Evolutionary conservation across 2,113 vertebrate genomes (phyloP).

Genomic region (Indicator indicator): DNA sequence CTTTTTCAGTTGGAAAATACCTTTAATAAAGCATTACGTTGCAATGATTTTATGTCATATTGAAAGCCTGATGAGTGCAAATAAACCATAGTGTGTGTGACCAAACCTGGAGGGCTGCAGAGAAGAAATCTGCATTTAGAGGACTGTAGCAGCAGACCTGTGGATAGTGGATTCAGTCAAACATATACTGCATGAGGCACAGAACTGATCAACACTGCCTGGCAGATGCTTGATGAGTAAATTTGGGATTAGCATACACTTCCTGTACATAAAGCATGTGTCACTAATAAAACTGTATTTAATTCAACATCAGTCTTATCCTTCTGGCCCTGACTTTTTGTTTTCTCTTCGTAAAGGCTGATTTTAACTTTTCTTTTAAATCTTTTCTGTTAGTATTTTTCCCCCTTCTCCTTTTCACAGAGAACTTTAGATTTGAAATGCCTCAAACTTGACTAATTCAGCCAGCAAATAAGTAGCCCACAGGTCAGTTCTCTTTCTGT

Average conservation of each 20-base stretch:
- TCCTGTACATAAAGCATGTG: not conserved
- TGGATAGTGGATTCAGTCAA: not conserved
- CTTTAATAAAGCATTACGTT: constrained; percentile 78
- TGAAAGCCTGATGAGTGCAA: constrained; percentile 66
- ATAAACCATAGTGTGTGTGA: constrained; percentile 39
- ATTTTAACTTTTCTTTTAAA: not conserved
- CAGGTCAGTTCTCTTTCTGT: not conserved
- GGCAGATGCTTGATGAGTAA: not conserved
- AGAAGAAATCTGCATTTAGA: not conserved
- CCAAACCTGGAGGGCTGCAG: not conserved
- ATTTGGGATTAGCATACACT: not conserved
- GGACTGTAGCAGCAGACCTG: not conserved
- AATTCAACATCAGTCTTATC: not conserved
- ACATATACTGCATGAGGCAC: not conserved
- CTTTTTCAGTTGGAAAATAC: constrained; percentile 67
- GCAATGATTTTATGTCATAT: constrained; percentile 77
- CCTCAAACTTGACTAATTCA: not conserved
- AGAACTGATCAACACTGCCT: not conserved
- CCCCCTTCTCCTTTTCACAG: not conserved
- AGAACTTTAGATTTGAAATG: not conserved
- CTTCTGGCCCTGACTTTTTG: not conserved
- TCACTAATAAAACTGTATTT: not conserved
- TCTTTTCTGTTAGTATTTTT: not conserved
- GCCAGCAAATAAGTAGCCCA: not conserved
- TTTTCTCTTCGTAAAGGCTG: not conserved